Base-by-base conservation (phyloP, 2,113 vertebrate species). In the Lagopus muta region DNA sequence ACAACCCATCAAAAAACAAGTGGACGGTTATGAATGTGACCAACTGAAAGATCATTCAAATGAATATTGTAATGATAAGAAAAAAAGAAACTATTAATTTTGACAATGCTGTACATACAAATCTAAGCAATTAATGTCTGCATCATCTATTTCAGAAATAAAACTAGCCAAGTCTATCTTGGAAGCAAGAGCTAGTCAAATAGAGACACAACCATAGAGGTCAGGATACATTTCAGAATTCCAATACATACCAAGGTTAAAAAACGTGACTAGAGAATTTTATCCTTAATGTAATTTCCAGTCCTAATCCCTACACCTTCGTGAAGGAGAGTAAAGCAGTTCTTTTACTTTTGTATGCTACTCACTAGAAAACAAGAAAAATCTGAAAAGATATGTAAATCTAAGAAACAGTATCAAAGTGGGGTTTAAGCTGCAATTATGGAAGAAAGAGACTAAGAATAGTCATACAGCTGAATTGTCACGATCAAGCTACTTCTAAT, bases 121-220 rank as follows among this genome's bases (percentile, higher is more conserved):
- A n/a, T 65, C 21, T 48, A 75, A 90, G 66, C 83, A 45, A 93
- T 86, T 90, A 60, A 92, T 70, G 81, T 90, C 71, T 72, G 69
- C 76, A 89, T 92, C 90, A 96, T 90, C 86, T 90, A 62, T 92
- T 89, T 96, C 91, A 92, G 62, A 79, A 90, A 73, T 28, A 92
- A 79, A 86, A 84, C 70, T 70, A 92, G 81, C 32, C 75, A 94
- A 66, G 91, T 74, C 78, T 87, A 92, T 94, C 80, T 95, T 79
- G 88, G 89, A 85, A 94, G 86, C 77, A 83, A 24, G 75, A 79
- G 75, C 47, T 78, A 92, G 83, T 86, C 70, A 79, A 83, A 92
- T 60, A 88, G 40, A 93, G 58, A 90, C 17, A 62, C 92, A 92
- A 94, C 28, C 55, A 71, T 88, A 93, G 94, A 93, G 88, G 91